A percentile compares a stretch with the other conserved stretches of the same genome.
Conservation (phyloP, 1,140 invertebrate species). For the Prorops nasuta region DNA sequence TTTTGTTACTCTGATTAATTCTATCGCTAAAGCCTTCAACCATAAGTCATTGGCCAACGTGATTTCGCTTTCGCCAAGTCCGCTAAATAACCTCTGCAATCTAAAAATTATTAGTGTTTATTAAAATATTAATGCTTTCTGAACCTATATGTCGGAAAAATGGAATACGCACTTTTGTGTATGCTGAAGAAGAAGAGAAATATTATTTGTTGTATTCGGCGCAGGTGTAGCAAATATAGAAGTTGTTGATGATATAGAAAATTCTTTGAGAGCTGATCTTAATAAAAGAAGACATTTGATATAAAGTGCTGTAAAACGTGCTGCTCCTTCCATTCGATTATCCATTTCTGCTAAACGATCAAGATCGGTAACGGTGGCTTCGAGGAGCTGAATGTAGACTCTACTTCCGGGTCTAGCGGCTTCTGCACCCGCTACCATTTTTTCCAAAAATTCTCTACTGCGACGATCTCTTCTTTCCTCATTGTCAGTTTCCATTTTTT, state of each 20-base stretch:
- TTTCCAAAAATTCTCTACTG: conserved; percentile 66
- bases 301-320: conserved; percentile 82
- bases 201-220: conserved; percentile 56
- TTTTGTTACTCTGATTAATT: conserved; percentile 73
- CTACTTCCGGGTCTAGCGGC: conserved; percentile 62
- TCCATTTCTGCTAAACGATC: conserved; percentile 82
- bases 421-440: conserved; percentile 71
- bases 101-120: conserved; percentile 39
- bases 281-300: conserved; percentile 58
- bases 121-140: background rate
- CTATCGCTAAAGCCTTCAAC: conserved; percentile 79
- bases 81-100: conserved; percentile 81
- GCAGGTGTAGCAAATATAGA: conserved; percentile 50
- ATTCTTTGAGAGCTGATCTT: conserved; percentile 49
- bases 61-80: conserved; percentile 71
- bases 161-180: conserved; percentile 62
- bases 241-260: conserved; percentile 32
- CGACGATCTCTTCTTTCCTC: conserved; percentile 44
- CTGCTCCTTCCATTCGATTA: conserved; percentile 74
- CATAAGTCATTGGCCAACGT: conserved; percentile 80
- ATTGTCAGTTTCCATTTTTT: conserved; percentile 37
- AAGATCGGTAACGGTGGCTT: conserved; percentile 72
- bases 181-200: conserved; percentile 66
- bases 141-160: conserved; percentile 1
- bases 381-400: conserved; percentile 66